Base-by-base conservation (phyloP, 2,113 vertebrate species). In the Hirundichthys speculiger region DNA sequence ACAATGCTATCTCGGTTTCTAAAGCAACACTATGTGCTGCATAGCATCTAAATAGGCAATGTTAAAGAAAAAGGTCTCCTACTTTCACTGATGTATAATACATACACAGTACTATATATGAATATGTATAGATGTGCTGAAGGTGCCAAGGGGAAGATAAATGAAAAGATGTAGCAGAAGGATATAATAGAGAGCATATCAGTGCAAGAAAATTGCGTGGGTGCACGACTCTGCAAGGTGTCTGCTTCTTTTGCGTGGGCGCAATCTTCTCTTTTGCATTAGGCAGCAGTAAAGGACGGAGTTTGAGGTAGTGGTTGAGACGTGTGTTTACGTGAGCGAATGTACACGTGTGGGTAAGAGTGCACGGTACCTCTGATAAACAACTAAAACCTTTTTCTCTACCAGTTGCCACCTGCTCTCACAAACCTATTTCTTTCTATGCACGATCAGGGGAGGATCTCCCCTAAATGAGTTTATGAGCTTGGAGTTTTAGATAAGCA, bases 151-250 rank as follows among this genome's bases (percentile, higher is more conserved):
- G n/a, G n/a, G n/a, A n/a, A n/a, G n/a, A n/a, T 67, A 83, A 77
- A 85, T 76, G 48, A 73, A 72, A 81, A 66, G 72, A 73, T 38
- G 65, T 77, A 63, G 84, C 78, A 86, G 57, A 77, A 90, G 85
- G 78, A 85, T 73, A 85, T 80, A 69, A 76, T 73, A 73, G 63
- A 82, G 59, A 80, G 58, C 43, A 16, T 58, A 77, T 73, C 67
- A 70, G 81, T 77, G 77, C 73, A 79, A 75, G 71, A 78, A 75
- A 65, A 69, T 34, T 87, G 86, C 69, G 89, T 90, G 86, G 87
- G 87, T 78, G 87, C 81, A 85, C 41, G n/a, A 82, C 83, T 88
- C 81, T 88, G 88, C 86, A 87, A 86, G 85, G 86, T 85, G 81
- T 85, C 75, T 56, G 67, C 48, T 51, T 59, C 42, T 86, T 70